Base-by-base conservation (phyloP, 2,888 invertebrate genomes). In the Hypolimnas misippus region DNA sequence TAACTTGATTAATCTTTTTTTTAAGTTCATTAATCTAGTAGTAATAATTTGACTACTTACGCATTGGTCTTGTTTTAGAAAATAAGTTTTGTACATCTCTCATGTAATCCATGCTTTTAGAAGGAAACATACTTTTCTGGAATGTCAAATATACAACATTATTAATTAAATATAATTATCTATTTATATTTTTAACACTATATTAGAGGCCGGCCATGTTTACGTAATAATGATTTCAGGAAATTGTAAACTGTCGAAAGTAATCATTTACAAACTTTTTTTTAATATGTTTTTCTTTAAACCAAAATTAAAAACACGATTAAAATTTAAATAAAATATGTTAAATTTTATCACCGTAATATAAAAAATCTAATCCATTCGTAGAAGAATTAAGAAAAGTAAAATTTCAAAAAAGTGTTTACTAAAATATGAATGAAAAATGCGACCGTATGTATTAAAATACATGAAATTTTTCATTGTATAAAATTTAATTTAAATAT, bases 81-180 rank as follows among this genome's bases (percentile, higher is more conserved):
- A 86, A 83, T 19, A 86, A 65, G 17, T 84, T 73, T 57, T 82
- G 78, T 38, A 86, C 77, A 74, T 88, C 88, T 33, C 64, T 73
- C 74, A 79, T 77, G 62, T 81, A 84, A 61, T 86, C 79, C 73
- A 76, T 75, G 66, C 72, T 78, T 71, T 81, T 86, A 2, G 80
- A 73, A 16, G 86, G 84, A 67, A 80, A 82, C 89, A 89, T 89
- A 63, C 70, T 70, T 40, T 63, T 60, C 73, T 73, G 72, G 51
- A 68, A 75, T 44, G 38, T 62, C 25, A 62, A 21, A 44, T 53
- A 21, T 19, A 21, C 46, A 59, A 52, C 52, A 65, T 52, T 40
- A 51, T 62, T 10, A 42, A 17, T 25, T 19, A 35, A 25, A 53
- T 6, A 29, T 35, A 57, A 31, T 50, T 17, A 31, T 21, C 8